Conservation (phyloP, 1,140 invertebrate genomes). For the Drosophila dunni region DNA sequence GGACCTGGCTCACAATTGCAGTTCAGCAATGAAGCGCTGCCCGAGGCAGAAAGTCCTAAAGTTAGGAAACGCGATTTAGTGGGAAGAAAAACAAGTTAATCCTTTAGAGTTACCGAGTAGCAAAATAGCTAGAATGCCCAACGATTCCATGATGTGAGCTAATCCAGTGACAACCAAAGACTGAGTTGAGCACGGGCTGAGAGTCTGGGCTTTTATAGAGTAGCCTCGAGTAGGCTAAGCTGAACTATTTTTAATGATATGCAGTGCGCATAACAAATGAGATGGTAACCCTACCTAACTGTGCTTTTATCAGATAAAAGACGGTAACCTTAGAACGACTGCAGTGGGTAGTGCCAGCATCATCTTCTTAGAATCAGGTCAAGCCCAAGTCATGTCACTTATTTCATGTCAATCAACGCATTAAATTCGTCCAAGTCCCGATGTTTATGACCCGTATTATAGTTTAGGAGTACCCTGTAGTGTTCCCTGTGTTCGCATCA, state of each 20-base stretch:
- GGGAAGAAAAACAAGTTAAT: background rate
- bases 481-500: conserved; percentile 15
- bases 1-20: conserved; percentile 68
- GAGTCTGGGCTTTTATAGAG: conserved; percentile 49
- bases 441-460: conserved; percentile 20
- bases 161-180: conserved; percentile 22
- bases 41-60: conserved; percentile 40
- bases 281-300: conserved; percentile 55
- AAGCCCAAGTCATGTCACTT: conserved; percentile 19
- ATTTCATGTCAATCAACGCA: conserved; percentile 60
- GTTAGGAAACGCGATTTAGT: background rate
- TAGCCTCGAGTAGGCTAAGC: background rate
- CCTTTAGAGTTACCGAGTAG: conserved; percentile 46
- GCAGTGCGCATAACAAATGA: conserved; percentile 44
- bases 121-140: conserved; percentile 27
- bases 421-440: conserved; percentile 40
- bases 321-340: conserved; percentile 29
- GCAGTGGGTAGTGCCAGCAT: conserved; percentile 35
- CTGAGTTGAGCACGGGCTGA: conserved; percentile 27
- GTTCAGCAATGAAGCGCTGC: conserved; percentile 54
- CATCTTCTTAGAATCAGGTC: conserved; percentile 13
- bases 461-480: background rate
- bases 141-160: conserved; percentile 40
- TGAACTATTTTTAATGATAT: conserved; percentile 35
- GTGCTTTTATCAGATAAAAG: conserved; percentile 49